Base-by-base conservation (phyloP, 2,113 vertebrate genomes). In the Caloenas nicobarica region DNA sequence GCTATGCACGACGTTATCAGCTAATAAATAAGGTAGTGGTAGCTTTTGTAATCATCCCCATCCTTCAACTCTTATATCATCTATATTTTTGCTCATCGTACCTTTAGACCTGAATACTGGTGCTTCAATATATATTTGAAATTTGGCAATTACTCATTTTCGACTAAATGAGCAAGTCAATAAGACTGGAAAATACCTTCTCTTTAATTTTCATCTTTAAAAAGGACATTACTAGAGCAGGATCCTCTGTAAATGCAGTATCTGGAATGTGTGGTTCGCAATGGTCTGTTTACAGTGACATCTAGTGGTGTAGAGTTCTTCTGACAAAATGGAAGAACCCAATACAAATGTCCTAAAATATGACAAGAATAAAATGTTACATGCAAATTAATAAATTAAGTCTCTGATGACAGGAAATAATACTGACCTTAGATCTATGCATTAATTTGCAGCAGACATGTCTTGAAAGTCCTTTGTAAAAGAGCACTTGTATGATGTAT, bases 221-320 rank as follows among this genome's bases (percentile, higher is more conserved):
- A 85, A 28, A 33, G 24, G 3, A 26, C 19, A 56, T 3, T 34
- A 40, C n/a, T 42, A 21, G 36, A 80, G 54, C 42, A 38, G 51
- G 29, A 36, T 74, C 16, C 28, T 65, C 77, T 72, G 71, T 76
- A 89, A 85, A 79, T 64, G n/a, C 31, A 53, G 34, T 51, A 4
- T 17, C 65, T 46, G 40, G 40, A 68, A 51, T 7, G 60, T 54
- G 38, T 2, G 6, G 31, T 16, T 84, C 4, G 6, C 93, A 98
- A 98, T 81, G 92, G 58, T 92, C 98, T 98, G 98, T 95, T 97
- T 94, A n/a, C 76, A 98, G 95, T 96, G 98, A 97, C 98, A 98
- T 98, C 98, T 98, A 98, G 98, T 97, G 98, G 98, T 73, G 16
- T 7, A 69, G 18, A 28, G 8, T 29, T 65, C 96, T 66, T 70